Base-by-base conservation (phyloP, 2,797 vertebrate genomes). In the Hyperoplus immaculatus region DNA sequence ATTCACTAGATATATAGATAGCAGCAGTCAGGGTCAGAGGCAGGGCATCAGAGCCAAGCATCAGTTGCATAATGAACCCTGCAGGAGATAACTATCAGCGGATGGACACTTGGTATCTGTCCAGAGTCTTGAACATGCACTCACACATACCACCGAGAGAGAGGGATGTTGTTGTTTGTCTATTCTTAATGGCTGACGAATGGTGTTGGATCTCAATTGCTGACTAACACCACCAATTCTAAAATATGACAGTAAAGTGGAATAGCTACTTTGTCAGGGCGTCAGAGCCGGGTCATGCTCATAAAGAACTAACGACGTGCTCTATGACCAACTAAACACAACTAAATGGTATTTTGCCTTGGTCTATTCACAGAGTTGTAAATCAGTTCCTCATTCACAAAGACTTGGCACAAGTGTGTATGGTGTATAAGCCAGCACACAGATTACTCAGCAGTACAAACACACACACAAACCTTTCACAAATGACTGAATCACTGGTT, bases 51-150 rank as follows among this genome's bases (percentile, higher is more conserved):
- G 63, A 68, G 71, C 42, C 58, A 55, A 77, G 51, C 66, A 88
- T 92, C 90, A 84, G 88, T 92, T 94, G 77, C 81, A 89, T 90
- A 93, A 94, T 87, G 85, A 82, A 82, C 82, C 73, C 75, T 63
- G 69, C 68, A 81, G 76, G 74, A 85, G 89, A 94, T 94, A 72
- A 68, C 63, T 83, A 93, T 94, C 89, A 89, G 70, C 11, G 45
- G 74, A 88, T 80, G 86, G 89, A 88, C 85, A 89, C 83, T 73
- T 43, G 61, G 39, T 78, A 80, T 78, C 78, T 83, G 77, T 76
- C 62, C 8, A 78, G 8, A 47, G 73, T 77, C 69, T 77, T 81
- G 83, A 87, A 85, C 78, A 83, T 60, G 46, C n/a, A 56, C 57
- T 50, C 18, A 54, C 9, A 80, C 53, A 60, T 38, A 56, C 72